These are phyloP conservation scores for Loris lydekkerianus DNA, from an alignment of 2,797 vertebrate genomes.

Conservation along the genomic window DNA sequence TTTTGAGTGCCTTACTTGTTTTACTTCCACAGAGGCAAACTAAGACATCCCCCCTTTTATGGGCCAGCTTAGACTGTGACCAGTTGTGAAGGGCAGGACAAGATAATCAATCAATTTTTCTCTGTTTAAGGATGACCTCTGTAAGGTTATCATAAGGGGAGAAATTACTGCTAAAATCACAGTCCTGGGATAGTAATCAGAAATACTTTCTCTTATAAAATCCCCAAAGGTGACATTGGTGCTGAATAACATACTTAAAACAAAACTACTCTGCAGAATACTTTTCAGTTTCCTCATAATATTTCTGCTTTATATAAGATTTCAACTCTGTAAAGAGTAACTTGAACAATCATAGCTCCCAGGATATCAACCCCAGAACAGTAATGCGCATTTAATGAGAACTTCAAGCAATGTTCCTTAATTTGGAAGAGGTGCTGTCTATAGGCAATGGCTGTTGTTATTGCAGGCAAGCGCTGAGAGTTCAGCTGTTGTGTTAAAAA, in stretches of 20 bases:
- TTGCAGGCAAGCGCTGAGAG: slow-evolving; percentile 69
- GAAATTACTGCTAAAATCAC: slow-evolving; percentile 62
- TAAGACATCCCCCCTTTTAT: not conserved
- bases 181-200: slow-evolving; percentile 30
- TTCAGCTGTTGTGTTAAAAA: slow-evolving; percentile 83
- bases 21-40: slow-evolving; percentile 4
- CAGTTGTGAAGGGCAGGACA: not conserved
- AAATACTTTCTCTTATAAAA: slow-evolving; percentile 56
- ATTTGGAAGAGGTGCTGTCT: slow-evolving; percentile 77
- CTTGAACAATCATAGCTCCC: slow-evolving; percentile 65
- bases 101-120: slow-evolving; percentile 45
- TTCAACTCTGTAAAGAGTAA: slow-evolving; percentile 64
- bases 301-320: slow-evolving; percentile 60
- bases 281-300: slow-evolving; percentile 43
- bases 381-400: slow-evolving; percentile 79
- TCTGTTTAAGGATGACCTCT: slow-evolving; percentile 59
- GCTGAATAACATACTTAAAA: slow-evolving; percentile 64
- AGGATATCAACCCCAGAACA: slow-evolving; percentile 67
- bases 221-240: slow-evolving; percentile 56
- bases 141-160: slow-evolving; percentile 58
- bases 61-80: not conserved
- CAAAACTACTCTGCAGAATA: slow-evolving; percentile 51
- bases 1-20: not conserved
- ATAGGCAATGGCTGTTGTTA: slow-evolving; percentile 69
- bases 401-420: slow-evolving; percentile 77